Conservation (phyloP, 1,140 invertebrate genomes). For the Neomicropteryx cornuta region DNA sequence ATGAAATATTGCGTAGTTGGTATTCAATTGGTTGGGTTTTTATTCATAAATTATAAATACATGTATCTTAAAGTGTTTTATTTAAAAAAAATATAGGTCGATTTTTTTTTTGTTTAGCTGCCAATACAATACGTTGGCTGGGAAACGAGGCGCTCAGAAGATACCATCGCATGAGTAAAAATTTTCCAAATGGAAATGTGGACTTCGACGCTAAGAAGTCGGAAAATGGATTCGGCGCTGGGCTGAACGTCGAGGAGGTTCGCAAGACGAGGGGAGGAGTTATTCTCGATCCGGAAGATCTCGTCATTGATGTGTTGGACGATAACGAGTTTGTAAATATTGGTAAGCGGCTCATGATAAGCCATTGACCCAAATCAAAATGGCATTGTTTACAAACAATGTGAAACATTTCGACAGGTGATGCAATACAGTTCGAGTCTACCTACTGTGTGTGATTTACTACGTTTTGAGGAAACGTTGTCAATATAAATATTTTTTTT, state of each 20-base stretch:
- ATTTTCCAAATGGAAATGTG: conserved; percentile 16
- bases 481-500: no score
- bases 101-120: conserved; percentile 17
- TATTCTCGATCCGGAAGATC: conserved; percentile 47
- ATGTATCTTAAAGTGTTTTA: conserved; percentile 2
- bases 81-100: background rate
- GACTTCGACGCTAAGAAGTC: conserved; percentile 8
- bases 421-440: no score
- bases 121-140: conserved; percentile 41
- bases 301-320: conserved; percentile 44
- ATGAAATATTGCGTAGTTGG: conserved; percentile 1
- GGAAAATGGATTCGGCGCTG: conserved; percentile 10
- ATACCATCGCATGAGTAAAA: conserved; percentile 32
- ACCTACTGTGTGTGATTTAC: no score
- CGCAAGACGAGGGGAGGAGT: conserved; percentile 50
- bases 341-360: conserved; percentile 29
- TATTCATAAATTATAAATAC: background rate
- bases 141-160: conserved; percentile 44
- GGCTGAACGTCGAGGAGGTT: conserved; percentile 37
- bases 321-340: conserved; percentile 56
- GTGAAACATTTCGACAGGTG: conserved; percentile 1
- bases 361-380: no score
- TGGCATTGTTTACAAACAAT: background rate
- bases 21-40: no score
- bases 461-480: no score